Evolutionary conservation across 64 coral and sea anemone species (phyloP), one percentile per base, ranked within the genome.

Genomic region (Hydrozoanthus tunicans): DNA sequence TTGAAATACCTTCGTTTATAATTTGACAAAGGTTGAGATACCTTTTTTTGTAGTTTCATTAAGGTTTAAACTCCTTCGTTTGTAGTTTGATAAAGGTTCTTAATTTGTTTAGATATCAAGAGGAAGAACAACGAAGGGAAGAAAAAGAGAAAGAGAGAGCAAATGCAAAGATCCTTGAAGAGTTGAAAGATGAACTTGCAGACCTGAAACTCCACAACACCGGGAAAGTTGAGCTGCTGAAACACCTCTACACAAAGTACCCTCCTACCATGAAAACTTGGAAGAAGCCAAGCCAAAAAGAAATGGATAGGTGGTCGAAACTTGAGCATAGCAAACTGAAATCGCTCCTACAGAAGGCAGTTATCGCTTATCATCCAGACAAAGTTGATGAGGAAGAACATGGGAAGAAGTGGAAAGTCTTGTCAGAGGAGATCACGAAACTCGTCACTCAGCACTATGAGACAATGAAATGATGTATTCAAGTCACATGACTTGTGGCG

Each of bases 341-440:
- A 68, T 81, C 79, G 70, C 64, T 95, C 2, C 51, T 92, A 9
- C 3, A 57, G 0, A 89, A 81, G 64, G 90, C 66, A 5, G 26
- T 89, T 15, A 69, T 7, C 7, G 76, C 71, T 58, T 95, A 95
- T 70, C 93, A 95, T 54, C 93, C 93, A 17, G 93, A 92, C 53
- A 91, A 82, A 56, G 70, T 92, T 4, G 90, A 92, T 64, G 90
- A 89, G 57, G 63, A 81, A 3, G 13, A 81, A 5, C 59, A 95
- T 64, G 90, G 93, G 0, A 85, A 27, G 43, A 92, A 92, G 7
- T 92, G 90, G 93, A 95, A 95, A 15, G 52, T 89, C 0, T 63
- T 95, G 9, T 82, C 90, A 14, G 83, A 89, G 15, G 93, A 95
- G 69, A 92, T 95, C 17, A 92, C 82, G 4, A 95, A 95, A 82